Evolutionary conservation across 2,888 invertebrate species (phyloP), one percentile per base, ranked within the genome.

Genomic region (Melieria picta): DNA sequence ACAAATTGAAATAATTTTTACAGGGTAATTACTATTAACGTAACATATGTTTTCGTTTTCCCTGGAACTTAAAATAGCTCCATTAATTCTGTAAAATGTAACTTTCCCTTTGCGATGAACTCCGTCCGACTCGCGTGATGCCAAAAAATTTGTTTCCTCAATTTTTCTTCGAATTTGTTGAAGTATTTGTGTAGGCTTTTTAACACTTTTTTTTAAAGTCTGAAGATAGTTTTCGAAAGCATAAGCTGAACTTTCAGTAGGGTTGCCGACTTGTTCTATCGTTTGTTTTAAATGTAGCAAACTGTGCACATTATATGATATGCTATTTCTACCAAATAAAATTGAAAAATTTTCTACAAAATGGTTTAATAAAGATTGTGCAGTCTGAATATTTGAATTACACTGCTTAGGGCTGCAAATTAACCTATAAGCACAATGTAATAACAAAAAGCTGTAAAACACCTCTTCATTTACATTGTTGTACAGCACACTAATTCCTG

Each of bases 291-390:
- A 13, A 70, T 78, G 78, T 61, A 78, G 56, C 57, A 76, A 72
- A 64, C 74, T 75, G 63, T 78, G 79, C 30, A 79, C 70, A 74
- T 78, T 79, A 69, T 80, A 77, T 13, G 79, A 76, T n/a, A 78
- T 70, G 66, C 75, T 72, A 69, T 79, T 72, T 62, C 69, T 46
- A 11, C 74, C 77, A 73, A 77, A 77, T 30, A 79, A 62, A 68
- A 60, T 67, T 62, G 50, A 70, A 69, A 77, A 79, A 61, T 71
- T 75, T 69, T 74, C 60, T 6, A 78, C 71, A 74, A 76, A 78
- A 67, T 75, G 66, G 55, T 73, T 65, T 47, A 77, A 48, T n/a
- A 77, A 62, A 30, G 56, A 11, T 61, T 76, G 60, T 30, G 73
- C 72, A 72, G 74, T 76, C n/a, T 74, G 65, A 52, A 68, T 60